These are phyloP conservation scores for Thaumatotibia leucotreta DNA, from an alignment of 1,140 invertebrate species.

Conservation along the genomic window DNA sequence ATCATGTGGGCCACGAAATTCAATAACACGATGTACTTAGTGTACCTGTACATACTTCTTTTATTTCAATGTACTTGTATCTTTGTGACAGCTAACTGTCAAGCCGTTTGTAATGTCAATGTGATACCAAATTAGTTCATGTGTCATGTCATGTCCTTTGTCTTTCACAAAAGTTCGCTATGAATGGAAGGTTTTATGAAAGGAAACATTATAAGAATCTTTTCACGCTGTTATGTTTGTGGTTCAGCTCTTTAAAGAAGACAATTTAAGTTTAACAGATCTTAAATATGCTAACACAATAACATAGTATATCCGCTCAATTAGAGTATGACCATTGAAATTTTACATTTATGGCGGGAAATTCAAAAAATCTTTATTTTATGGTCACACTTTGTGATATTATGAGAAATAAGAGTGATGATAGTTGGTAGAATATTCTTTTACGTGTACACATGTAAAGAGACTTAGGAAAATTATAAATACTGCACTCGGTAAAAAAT, in stretches of 20 bases:
- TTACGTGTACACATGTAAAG: too few species aligned
- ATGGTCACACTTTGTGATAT: too few species aligned
- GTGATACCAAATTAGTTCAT: background rate
- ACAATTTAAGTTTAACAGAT: too few species aligned
- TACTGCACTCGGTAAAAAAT: too few species aligned
- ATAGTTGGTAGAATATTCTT: too few species aligned
- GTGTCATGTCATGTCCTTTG: conserved; percentile 1
- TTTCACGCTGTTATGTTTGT: background rate
- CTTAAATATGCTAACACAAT: too few species aligned
- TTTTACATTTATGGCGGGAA: too few species aligned
- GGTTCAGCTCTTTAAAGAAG: background rate
- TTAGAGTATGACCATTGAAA: too few species aligned
- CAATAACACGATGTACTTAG: background rate
- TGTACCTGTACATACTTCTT: background rate
- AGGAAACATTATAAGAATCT: background rate
- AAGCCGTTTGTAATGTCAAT: background rate
- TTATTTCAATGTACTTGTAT: background rate
- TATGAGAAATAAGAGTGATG: too few species aligned
- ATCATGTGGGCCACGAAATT: background rate
- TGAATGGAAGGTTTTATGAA: background rate
- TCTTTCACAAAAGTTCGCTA: background rate
- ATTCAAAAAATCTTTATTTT: too few species aligned
- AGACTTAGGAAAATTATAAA: too few species aligned
- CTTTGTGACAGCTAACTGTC: background rate
- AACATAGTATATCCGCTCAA: too few species aligned